A percentile compares a stretch with the other conserved stretches of the same genome.
These are phyloP conservation scores for Dromius quadrimaculatus DNA, from an alignment of 2,888 invertebrate species.

Conservation along the genomic window DNA sequence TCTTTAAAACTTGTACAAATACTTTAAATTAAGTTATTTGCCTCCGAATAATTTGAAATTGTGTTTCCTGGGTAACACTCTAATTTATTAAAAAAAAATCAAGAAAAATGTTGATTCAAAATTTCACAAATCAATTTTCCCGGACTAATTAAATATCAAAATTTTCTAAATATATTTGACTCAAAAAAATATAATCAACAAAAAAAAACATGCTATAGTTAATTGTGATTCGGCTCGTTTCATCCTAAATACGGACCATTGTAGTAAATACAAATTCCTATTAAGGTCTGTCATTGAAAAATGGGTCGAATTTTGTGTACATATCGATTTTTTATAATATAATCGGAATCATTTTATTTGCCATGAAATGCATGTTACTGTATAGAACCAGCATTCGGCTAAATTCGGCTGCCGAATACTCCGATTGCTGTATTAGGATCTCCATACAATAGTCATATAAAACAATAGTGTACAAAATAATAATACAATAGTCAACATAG, in stretches of 20 bases:
- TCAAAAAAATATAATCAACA: slow-evolving; percentile 30
- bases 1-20: slow-evolving; percentile 44
- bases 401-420: neutral
- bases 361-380: slow-evolving; percentile 43
- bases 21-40: slow-evolving; percentile 38
- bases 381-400: slow-evolving; percentile 35
- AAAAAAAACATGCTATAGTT: slow-evolving; percentile 49
- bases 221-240: slow-evolving; percentile 23
- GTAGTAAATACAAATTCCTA: slow-evolving; percentile 47
- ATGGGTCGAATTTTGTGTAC: slow-evolving; percentile 31
- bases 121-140: neutral
- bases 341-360: slow-evolving; percentile 40
- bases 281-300: neutral
- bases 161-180: slow-evolving; percentile 20
- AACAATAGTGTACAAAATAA: slow-evolving; percentile 62
- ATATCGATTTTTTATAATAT: slow-evolving; percentile 41
- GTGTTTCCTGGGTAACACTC: slow-evolving; percentile 37
- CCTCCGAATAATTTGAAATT: slow-evolving; percentile 48
- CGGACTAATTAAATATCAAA: slow-evolving; percentile 13
- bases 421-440: slow-evolving; percentile 48
- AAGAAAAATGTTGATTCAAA: slow-evolving; percentile 35
- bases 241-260: slow-evolving; percentile 1
- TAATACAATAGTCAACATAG: slow-evolving; percentile 62
- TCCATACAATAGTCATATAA: slow-evolving; percentile 62
- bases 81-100: slow-evolving; percentile 12